Base-by-base conservation (phyloP, 2,113 vertebrate species). In the Psophia crepitans region DNA sequence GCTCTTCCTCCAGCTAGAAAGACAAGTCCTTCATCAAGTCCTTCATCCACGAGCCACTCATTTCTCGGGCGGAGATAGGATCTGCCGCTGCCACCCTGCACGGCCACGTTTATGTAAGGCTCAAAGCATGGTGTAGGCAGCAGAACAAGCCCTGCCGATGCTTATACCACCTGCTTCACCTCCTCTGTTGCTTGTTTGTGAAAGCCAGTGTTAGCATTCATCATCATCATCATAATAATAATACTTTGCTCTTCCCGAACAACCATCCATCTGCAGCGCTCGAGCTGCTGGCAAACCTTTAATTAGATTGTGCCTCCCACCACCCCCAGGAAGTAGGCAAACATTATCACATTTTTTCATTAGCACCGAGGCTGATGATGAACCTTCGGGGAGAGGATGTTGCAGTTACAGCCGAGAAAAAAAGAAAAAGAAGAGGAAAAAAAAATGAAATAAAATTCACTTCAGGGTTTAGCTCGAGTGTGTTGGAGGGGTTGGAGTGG, bases 261-360 rank as follows among this genome's bases (percentile, higher is more conserved):
- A 91, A 32, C 71, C 81, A 35, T 90, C 89, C 91, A 87, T 79
- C 93, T 82, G 74, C 86, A 76, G 83, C 15, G 6, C 85, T 51
- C 0, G 5, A 65, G 93, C 87, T 89, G 68, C 89, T 94, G 89
- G 87, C 76, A 86, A 89, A 91, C 64, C 87, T 97, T 88, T 96
- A 87, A 96, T 97, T 94, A 95, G 95, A 73, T 75, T n/a, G 73
- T 49, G 76, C 89, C 79, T 95, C 85, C 92, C 73, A 43, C 84
- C 77, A 60, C 64, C 84, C 57, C 41, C 71, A 46, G 79, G 87
- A 91, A 91, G 69, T 3, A 92, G 91, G 61, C 79, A 74, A 94
- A 89, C 32, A 90, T 87, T 57, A 88, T 78, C 83, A 14, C 76
- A 53, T 94, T 78, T 89, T 87, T 93, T 94, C 89, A 84, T 96